Conservation (phyloP, 2,113 vertebrate species). For the Himantopus leucocephalus region DNA sequence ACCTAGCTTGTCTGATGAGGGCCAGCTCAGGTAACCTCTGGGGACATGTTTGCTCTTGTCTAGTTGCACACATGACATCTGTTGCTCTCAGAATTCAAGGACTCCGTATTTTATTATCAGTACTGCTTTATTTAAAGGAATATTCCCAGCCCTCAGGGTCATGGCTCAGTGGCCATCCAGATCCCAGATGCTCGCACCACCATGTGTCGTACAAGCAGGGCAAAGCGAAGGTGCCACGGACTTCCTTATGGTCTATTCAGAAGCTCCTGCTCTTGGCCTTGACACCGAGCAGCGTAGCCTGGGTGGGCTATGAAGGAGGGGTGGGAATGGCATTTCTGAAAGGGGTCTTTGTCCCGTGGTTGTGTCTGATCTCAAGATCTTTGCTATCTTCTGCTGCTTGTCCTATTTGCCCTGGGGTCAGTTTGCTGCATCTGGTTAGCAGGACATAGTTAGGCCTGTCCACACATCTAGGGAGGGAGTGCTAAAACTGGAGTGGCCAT, state of each 20-base stretch:
- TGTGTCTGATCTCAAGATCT: neutral
- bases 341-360: neutral
- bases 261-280: neutral
- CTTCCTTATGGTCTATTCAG: neutral
- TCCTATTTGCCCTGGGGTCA: neutral
- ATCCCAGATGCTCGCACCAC: neutral
- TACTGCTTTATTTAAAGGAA: neutral
- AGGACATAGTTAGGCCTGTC: neutral
- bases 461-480: neutral
- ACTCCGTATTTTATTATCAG: neutral
- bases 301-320: neutral
- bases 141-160: neutral
- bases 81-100: neutral
- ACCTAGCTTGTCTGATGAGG: neutral
- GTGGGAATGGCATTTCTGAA: neutral
- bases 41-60: neutral
- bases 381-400: neutral
- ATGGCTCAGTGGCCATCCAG: neutral
- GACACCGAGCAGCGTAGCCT: neutral
- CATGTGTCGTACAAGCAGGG: accelerated
- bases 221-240: neutral
- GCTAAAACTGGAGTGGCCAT: neutral
- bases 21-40: neutral
- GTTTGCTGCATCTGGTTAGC: neutral
- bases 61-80: neutral